phyloP scores from a whole-genome alignment of 1,140 invertebrate species.

The Rhyacophila brunnea region DNA sequence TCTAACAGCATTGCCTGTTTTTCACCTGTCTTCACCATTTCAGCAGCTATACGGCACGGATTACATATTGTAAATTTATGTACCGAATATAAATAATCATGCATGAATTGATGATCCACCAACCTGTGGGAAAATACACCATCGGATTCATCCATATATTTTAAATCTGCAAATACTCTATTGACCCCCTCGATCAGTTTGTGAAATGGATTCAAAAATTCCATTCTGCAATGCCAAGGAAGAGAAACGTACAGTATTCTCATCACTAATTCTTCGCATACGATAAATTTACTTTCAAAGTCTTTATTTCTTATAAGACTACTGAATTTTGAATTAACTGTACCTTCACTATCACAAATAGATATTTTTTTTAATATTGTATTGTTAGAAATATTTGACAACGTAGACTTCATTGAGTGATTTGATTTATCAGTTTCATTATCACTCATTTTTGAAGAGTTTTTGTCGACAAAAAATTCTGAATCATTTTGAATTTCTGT shows the following conservation, averaged over 20 bases:
- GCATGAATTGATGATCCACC: constrained; percentile 15
- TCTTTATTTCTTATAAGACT: too few species aligned
- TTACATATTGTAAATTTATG: constrained; percentile 12
- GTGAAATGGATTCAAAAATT: constrained; percentile 7
- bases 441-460: background rate
- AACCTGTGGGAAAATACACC: constrained; percentile 12
- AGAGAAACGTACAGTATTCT: constrained; percentile 9
- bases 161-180: constrained; percentile 12
- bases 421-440: background rate
- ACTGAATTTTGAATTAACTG: too few species aligned
- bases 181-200: constrained; percentile 6
- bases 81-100: constrained; percentile 7
- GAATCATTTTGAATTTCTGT: constrained; percentile 8
- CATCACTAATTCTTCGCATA: constrained; percentile 11
- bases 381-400: background rate
- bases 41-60: constrained; percentile 1
- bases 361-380: background rate
- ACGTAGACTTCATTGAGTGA: background rate
- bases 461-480: background rate
- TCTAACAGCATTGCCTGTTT: too few species aligned
- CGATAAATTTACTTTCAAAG: background rate
- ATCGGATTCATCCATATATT: constrained; percentile 8
- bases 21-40: constrained; percentile 7
- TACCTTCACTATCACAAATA: too few species aligned
- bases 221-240: constrained; percentile 15